A percentile compares a stretch with the other conserved stretches of the same genome.
Evolutionary conservation across 2,888 invertebrate genomes (phyloP).

Genomic region (Acrobasis suavella): DNA sequence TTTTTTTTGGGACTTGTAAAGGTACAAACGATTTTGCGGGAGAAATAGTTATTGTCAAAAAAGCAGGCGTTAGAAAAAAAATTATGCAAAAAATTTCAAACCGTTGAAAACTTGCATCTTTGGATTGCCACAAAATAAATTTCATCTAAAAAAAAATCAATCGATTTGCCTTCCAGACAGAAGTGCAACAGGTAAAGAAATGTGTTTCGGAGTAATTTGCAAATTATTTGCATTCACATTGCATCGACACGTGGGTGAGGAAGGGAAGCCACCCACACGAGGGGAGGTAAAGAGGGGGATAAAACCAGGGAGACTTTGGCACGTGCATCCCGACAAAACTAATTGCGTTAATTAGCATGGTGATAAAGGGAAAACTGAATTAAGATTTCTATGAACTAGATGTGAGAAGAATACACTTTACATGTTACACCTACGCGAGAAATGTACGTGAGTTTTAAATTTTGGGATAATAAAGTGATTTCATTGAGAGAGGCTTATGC

Average conservation of each 20-base stretch:
- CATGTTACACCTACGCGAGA: not conserved
- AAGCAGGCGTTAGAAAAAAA: no score
- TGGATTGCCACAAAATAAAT: no score
- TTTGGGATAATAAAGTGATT: not conserved
- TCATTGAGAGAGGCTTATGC: no score
- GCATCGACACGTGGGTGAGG: constrained; percentile 1
- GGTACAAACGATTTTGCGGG: no score
- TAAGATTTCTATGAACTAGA: not conserved
- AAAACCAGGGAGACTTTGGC: not conserved
- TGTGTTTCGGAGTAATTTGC: not conserved
- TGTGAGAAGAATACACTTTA: not conserved
- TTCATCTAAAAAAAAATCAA: no score
- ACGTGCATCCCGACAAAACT: constrained; percentile 3
- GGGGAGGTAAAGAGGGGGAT: not conserved
- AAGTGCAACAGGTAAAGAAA: no score
- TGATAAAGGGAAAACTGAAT: constrained; percentile 2
- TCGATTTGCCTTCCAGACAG: no score
- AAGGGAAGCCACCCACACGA: not conserved
- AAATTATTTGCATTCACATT: constrained; percentile 10
- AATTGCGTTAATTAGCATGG: constrained; percentile 1
- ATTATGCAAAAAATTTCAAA: no score
- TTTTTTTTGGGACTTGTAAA: no score
- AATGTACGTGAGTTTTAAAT: not conserved
- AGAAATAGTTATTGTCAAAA: no score
- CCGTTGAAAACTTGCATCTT: no score